Base-by-base conservation (phyloP, 2,797 vertebrate genomes). In the Anguilla marmorata region DNA sequence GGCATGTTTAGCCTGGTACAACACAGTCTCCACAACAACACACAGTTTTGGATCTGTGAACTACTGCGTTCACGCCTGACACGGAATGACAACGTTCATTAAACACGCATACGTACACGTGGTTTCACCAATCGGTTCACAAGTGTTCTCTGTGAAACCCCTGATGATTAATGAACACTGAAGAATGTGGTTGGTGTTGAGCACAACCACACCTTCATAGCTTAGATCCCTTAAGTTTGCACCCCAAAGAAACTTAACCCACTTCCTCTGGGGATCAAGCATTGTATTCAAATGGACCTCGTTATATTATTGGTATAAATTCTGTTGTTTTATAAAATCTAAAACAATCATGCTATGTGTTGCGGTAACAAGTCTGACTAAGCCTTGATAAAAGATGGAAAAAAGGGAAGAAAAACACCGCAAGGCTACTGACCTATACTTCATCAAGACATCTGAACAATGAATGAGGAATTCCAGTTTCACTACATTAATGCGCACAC, bases 71-170 rank as follows among this genome's bases (percentile, higher is more conserved):
- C 50, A 60, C 16, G 16, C 58, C n/a, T 8, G 11, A 88, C 19
- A 84, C 69, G 89, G 24, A 89, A 82, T 89, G 54, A 87, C 63
- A 69, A 5, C 24, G 1, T 56, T 79, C 84, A 86, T 56, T 76
- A 82, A 7, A 88, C 27, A 41, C 88, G 54, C 66, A 76, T 27
- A 87, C 85, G 85, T 63, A 88, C 76, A 84, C 24, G 74, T 12
- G 21, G 21, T 27, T 6, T 27, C 9, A 66, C 24, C 4, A 66
- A 66, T 27, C 21, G 24, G 56, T 88, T 50, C 72, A 87, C 89
- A 30, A 86, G 84, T 9, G 41, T 24, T 80, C 37, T 80, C 76
- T 21, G 33, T 48, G 76, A 21, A 80, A 6, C 76, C 76, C 24
- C 76, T 48, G 37, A 80, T 48, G 12, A 76, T 21, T 76, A 76